Conservation (phyloP, 2,888 invertebrate genomes). For the Leucophora obtusa region DNA sequence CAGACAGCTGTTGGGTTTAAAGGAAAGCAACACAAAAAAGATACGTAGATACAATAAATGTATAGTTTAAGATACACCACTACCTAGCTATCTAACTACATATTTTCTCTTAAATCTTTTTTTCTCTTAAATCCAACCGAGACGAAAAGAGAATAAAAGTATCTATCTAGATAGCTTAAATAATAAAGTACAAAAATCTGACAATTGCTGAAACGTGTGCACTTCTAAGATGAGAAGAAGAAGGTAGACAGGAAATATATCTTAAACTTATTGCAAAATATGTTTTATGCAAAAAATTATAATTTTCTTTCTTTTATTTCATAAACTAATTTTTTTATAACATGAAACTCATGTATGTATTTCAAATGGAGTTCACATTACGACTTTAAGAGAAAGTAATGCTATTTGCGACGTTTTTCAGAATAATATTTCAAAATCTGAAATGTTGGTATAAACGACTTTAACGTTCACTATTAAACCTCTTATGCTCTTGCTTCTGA, state of each 20-base stretch:
- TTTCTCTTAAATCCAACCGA: neutral
- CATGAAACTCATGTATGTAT: neutral
- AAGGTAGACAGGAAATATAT: slow-evolving; percentile 4
- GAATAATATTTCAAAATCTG: too few relatives aligned
- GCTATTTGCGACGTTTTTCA: too few relatives aligned
- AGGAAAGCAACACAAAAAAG: slow-evolving; percentile 52
- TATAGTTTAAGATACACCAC: slow-evolving; percentile 29
- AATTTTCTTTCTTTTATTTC: neutral
- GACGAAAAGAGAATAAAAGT: slow-evolving; percentile 5
- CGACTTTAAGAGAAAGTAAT: neutral
- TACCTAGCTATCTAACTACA: slow-evolving; percentile 9
- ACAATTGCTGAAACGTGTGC: slow-evolving; percentile 39
- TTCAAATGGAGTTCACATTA: neutral
- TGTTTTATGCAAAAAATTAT: slow-evolving; percentile 10
- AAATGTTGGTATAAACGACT: too few relatives aligned
- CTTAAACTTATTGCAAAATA: neutral
- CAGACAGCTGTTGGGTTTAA: slow-evolving; percentile 63
- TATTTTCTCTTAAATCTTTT: neutral
- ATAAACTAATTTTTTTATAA: too few relatives aligned
- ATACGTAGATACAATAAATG: slow-evolving; percentile 41
- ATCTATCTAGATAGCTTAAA: slow-evolving; percentile 48
- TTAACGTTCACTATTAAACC: too few relatives aligned
- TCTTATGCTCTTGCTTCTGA: too few relatives aligned
- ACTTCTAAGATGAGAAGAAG: slow-evolving; percentile 34
- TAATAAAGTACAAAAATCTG: slow-evolving; percentile 40